These are phyloP conservation scores for Enteromius paludinosus DNA, from an alignment of 2,797 vertebrate genomes.

Conservation along the genomic window DNA sequence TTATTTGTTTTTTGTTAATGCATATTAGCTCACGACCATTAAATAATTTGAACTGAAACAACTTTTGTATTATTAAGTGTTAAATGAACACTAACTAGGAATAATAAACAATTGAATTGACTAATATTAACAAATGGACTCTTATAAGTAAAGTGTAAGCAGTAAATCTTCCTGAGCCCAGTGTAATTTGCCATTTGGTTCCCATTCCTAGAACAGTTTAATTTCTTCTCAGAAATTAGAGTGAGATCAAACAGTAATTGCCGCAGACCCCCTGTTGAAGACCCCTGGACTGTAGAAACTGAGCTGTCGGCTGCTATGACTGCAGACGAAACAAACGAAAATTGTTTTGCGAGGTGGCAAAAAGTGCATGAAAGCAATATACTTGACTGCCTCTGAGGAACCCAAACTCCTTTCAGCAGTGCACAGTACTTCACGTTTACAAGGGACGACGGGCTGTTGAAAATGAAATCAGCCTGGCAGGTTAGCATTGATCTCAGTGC, in stretches of 20 bases:
- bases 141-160: background rate
- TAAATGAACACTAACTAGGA: background rate
- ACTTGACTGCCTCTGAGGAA: slow-evolving; percentile 10
- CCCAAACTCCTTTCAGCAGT: slow-evolving; percentile 16
- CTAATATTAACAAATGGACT: background rate
- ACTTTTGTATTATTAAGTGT: background rate
- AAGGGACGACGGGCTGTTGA: slow-evolving; percentile 18
- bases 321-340: slow-evolving; percentile 1
- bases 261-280: background rate
- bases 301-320: slow-evolving; percentile 5
- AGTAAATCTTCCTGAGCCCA: background rate
- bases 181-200: background rate
- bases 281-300: background rate
- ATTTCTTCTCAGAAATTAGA: slow-evolving; percentile 5
- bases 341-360: background rate
- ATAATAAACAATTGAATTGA: background rate
- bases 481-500: background rate
- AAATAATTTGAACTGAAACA: background rate
- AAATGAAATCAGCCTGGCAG: slow-evolving; percentile 40
- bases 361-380: slow-evolving; percentile 21
- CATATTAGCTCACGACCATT: background rate
- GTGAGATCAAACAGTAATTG: background rate
- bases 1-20: background rate
- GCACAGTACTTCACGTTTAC: slow-evolving; percentile 25
- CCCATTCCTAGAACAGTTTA: background rate